Conservation (phyloP, 2,113 vertebrate species). For the Serinus canaria region DNA sequence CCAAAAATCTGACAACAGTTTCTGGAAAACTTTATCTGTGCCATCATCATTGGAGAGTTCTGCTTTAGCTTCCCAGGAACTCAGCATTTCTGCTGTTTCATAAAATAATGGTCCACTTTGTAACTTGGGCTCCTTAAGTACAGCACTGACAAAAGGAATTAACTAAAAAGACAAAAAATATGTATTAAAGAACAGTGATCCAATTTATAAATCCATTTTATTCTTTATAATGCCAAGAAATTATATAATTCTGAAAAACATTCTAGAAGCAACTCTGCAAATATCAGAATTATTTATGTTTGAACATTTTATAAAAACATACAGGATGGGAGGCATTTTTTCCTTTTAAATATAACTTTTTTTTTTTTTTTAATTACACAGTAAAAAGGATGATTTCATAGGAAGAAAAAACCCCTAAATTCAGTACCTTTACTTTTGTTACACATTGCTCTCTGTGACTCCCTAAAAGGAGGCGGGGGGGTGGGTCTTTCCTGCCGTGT, state of each 20-base stretch:
- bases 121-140: conserved; percentile 79
- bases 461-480: not conserved
- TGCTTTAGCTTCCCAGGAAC: conserved; percentile 87
- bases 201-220: not conserved
- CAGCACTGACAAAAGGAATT: conserved; percentile 79
- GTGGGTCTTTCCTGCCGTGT: not conserved
- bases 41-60: conserved; percentile 34
- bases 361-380: not conserved
- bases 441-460: not conserved
- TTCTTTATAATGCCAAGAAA: not conserved
- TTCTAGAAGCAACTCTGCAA: not conserved
- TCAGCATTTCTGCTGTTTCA: conserved; percentile 82
- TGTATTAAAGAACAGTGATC: not conserved
- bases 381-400: not conserved
- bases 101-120: conserved; percentile 85
- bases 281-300: not conserved
- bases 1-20: conserved; percentile 86
- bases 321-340: not conserved
- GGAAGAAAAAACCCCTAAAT: not conserved
- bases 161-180: conserved; percentile 74
- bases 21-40: conserved; percentile 67
- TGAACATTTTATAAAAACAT: not conserved
- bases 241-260: not conserved
- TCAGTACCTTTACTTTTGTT: not conserved
- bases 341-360: not conserved